Evolutionary conservation across 2,888 invertebrate genomes (phyloP).

Genomic region (Blera fallax): DNA sequence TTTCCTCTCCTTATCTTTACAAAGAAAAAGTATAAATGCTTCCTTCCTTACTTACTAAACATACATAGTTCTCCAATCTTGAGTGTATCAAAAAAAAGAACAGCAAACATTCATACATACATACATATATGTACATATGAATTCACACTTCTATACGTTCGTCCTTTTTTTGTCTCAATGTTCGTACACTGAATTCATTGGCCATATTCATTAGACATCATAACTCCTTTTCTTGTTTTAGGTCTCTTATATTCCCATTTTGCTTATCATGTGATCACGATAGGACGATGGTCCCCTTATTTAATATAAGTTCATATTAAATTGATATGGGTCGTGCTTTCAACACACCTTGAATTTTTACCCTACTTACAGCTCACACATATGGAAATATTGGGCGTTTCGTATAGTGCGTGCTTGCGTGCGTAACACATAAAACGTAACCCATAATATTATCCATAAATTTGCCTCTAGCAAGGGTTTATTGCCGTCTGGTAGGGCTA

Average conservation of each 20-base stretch:
- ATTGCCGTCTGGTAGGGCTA: background rate
- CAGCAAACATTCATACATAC: no score
- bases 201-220: background rate
- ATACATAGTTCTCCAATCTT: no score
- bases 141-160: background rate
- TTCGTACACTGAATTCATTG: background rate
- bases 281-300: background rate
- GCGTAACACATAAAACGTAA: slow-evolving; percentile 13
- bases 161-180: background rate
- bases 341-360: slow-evolving; percentile 51
- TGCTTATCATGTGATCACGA: background rate
- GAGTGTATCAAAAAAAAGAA: no score
- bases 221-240: background rate
- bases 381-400: background rate
- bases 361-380: background rate
- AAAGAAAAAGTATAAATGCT: no score
- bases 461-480: slow-evolving; percentile 19
- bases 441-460: slow-evolving; percentile 34
- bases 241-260: background rate
- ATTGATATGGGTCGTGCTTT: slow-evolving; percentile 44
- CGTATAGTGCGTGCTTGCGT: slow-evolving; percentile 37
- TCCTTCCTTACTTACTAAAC: no score
- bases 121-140: no score
- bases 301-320: background rate
- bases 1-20: no score